Evolutionary conservation across 2,888 invertebrate species (phyloP), one percentile per base, ranked within the genome.

Genomic region (Nymphalis urticae): DNA sequence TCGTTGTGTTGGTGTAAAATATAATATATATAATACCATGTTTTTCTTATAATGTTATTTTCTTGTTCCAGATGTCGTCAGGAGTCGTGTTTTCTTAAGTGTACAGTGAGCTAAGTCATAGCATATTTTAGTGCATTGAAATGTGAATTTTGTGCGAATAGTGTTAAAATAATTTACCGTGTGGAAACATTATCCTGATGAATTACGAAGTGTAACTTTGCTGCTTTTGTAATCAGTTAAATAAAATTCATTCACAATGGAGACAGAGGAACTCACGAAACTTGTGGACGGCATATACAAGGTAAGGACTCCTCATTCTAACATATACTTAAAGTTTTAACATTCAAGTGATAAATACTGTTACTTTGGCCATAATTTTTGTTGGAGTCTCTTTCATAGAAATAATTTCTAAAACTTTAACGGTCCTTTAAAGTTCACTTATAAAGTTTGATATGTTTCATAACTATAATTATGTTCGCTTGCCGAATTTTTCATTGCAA

Each of bases 251-350:
- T 79, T 87, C 87, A 80, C 81, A 79, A 93, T 96, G 96, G 97
- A 97, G 94, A 97, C 97, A 81, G 97, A 97, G 88, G 97, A 97
- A 93, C 95, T 97, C 80, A 97, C 97, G 84, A 97, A 97, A 93
- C 95, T 97, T 81, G 97, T 97, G 82, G 97, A 97, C 92, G 97
- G 97, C 82, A 97, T 97, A 84, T 97, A 97, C 90, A 97, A 97
- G 96, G 97, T 97, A 93, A 91, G 92, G 42, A 42, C 16, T 51
- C n/a, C 24, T 58, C 13, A 51, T 59, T 63, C 53, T 59, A 51
- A 63, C 47, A 32, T 62, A 62, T 17, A 56, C 24, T 56, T 58
- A 27, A 42, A 62, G 56, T 68, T 63, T 63, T 63, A 62, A 59
- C 68, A 47, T 50, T 48, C 19, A 13, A 24, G 17, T 63, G 48